Evolutionary conservation across 2,113 vertebrate genomes (phyloP), one percentile per base, ranked within the genome.

Genomic region (Panthera tigris): DNA sequence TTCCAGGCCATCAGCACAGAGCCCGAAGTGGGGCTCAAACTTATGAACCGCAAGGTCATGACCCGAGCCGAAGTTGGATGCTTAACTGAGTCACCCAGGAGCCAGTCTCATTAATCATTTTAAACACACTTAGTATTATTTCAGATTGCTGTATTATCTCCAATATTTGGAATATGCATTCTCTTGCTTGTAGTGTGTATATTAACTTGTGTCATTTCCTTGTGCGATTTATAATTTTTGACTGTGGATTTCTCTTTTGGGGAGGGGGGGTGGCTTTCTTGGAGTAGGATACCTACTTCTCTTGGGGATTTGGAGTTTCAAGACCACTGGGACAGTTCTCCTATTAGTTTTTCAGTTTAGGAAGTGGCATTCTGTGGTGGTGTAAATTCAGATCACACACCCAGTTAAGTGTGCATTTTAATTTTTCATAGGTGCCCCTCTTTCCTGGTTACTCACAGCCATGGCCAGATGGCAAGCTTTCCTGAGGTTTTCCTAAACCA

Each of bases 401-500:
- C 21, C 14, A 76, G 18, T 21, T 52, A 83, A 81, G 65, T 76
- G 25, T 7, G 3, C 41, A 50, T 73, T 87, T 88, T 61, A 88
- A 95, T 92, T 83, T 78, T 89, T 89, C 68, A 78, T 36, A n/a
- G 15, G 31, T 45, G n/a, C 3, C 18, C 27, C 33, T 76, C 39
- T 21, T 39, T 11, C 10, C 76, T 1, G 27, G 52, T 91, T 80
- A 80, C 41, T 94, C 11, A 31, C 80, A 45, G 73, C 45, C 27
- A 88, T 9, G 27, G 36, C 19, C 39, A 83, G 69, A 88, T n/a
- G 68, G 39, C 68, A 89, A 69, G 15, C n/a, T 92, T 83, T 83
- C 84, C 52, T n/a, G 8, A 92, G 57, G 33, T 36, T 89, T 95
- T 88, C 23, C 50, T 29, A 18, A 57, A 41, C 89, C 63, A 84